phyloP scores from a whole-genome alignment of 30 jellyfish, hydroid and myxozoan genomes.

The Phacellophora camtschatica region DNA sequence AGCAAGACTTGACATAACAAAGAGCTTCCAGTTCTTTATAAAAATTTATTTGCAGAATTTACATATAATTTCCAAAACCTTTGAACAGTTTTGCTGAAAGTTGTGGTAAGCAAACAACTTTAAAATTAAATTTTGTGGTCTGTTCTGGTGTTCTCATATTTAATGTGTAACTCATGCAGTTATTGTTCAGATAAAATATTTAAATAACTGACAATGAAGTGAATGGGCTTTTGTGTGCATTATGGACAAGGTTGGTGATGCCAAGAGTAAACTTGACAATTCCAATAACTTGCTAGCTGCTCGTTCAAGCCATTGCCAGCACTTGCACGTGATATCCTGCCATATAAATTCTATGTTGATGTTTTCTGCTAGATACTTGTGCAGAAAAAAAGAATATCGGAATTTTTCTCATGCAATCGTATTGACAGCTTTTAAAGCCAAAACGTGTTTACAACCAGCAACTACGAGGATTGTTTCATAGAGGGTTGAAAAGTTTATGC shows the following conservation, averaged over 20 bases:
- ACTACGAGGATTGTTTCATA: constrained; percentile 31
- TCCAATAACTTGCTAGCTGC: not conserved
- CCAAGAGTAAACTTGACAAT: not conserved
- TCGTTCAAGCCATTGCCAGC: too few relatives aligned
- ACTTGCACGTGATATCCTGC: constrained; percentile 10
- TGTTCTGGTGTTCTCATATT: too few relatives aligned
- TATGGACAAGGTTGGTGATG: not conserved
- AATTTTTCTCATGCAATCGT: constrained; percentile 28
- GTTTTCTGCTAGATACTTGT: not conserved
- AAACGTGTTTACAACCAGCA: constrained; percentile 12
- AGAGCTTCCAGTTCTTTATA: too few relatives aligned
- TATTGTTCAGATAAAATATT: too few relatives aligned
- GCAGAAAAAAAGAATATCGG: not conserved
- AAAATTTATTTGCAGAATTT: too few relatives aligned
- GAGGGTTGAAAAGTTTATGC: not conserved
- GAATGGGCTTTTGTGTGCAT: constrained; percentile 21
- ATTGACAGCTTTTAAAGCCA: constrained; percentile 19
- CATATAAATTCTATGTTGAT: not conserved
- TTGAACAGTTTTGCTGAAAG: too few relatives aligned
- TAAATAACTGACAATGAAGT: constrained; percentile 4
- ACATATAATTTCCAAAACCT: too few relatives aligned
- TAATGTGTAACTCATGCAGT: too few relatives aligned
- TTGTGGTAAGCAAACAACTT: too few relatives aligned
- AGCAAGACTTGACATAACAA: too few relatives aligned
- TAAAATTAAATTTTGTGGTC: too few relatives aligned